Percentiles rank a stretch among this genome's conserved stretches.
Conservation (phyloP, 2,113 vertebrate genomes). For the Cairina moschata region DNA sequence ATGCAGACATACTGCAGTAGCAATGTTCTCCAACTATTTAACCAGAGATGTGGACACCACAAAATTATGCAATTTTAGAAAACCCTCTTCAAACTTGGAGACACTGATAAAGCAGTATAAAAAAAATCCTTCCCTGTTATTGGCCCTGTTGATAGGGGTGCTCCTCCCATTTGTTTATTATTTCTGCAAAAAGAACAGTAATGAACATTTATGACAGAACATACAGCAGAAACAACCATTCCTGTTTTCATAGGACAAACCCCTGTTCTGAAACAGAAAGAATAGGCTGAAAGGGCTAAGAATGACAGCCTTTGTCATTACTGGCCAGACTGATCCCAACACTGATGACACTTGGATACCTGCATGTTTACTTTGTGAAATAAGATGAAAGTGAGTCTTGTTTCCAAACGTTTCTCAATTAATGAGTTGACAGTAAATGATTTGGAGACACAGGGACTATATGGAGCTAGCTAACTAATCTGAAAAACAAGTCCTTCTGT, state of each 20-base stretch:
- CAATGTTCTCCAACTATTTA: background rate
- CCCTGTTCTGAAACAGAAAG: background rate
- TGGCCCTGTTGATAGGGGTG: background rate
- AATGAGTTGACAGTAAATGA: background rate
- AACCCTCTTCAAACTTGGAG: background rate
- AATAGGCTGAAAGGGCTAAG: background rate
- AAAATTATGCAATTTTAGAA: background rate
- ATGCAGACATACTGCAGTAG: background rate
- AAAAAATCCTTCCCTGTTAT: background rate
- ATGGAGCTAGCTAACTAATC: background rate
- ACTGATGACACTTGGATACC: background rate
- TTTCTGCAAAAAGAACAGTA: background rate
- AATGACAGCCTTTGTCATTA: background rate
- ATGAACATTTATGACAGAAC: background rate
- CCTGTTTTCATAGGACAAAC: background rate
- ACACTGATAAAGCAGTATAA: background rate
- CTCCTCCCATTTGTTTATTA: background rate
- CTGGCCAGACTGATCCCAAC: background rate
- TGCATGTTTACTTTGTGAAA: background rate
- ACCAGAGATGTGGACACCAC: background rate
- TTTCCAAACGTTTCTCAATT: background rate
- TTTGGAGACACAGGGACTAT: background rate
- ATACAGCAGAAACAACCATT: background rate
- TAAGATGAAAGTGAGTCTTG: background rate
- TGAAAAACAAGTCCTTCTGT: background rate